phyloP scores from a whole-genome alignment of 2,888 invertebrate species.

The Leucoptera coffeella region DNA sequence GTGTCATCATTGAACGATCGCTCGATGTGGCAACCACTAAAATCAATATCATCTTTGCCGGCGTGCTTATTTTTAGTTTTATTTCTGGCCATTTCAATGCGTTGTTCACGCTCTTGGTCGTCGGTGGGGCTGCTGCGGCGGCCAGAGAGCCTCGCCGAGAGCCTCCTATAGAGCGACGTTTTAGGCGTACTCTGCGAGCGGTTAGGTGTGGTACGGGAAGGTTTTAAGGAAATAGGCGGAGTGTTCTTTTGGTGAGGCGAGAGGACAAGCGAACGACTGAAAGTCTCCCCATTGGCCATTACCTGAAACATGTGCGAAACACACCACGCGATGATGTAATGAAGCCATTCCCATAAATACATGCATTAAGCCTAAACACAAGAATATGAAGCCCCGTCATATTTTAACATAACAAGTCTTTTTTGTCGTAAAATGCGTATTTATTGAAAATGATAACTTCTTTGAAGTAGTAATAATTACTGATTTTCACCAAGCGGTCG shows the following conservation, averaged over 20 bases:
- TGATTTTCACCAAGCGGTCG: too few relatives aligned
- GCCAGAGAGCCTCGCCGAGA: constrained; percentile 41
- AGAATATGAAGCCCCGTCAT: too few relatives aligned
- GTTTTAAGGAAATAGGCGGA: constrained; percentile 23
- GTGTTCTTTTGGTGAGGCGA: constrained; percentile 35
- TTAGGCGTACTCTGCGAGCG: constrained; percentile 41
- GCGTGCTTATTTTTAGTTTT: constrained; percentile 22
- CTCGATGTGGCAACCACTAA: background rate
- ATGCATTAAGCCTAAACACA: too few relatives aligned
- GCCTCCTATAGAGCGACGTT: constrained; percentile 38
- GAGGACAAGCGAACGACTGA: constrained; percentile 58
- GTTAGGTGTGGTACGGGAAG: constrained; percentile 27
- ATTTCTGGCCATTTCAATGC: constrained; percentile 23
- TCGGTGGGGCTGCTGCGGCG: constrained; percentile 17
- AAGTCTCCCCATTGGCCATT: constrained; percentile 62
- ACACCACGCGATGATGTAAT: constrained; percentile 55
- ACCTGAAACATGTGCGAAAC: constrained; percentile 63
- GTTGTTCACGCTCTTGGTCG: constrained; percentile 15
- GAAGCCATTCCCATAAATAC: constrained; percentile 51
- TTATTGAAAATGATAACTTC: too few relatives aligned
- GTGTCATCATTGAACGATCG: background rate
- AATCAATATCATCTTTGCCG: background rate
- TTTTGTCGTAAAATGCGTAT: too few relatives aligned
- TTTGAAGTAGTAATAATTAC: too few relatives aligned
- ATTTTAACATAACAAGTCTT: too few relatives aligned